A percentile compares a stretch with the other conserved stretches of the same genome.
phyloP scores from a whole-genome alignment of 2,113 vertebrate genomes.

The Lucifuga dentata region DNA sequence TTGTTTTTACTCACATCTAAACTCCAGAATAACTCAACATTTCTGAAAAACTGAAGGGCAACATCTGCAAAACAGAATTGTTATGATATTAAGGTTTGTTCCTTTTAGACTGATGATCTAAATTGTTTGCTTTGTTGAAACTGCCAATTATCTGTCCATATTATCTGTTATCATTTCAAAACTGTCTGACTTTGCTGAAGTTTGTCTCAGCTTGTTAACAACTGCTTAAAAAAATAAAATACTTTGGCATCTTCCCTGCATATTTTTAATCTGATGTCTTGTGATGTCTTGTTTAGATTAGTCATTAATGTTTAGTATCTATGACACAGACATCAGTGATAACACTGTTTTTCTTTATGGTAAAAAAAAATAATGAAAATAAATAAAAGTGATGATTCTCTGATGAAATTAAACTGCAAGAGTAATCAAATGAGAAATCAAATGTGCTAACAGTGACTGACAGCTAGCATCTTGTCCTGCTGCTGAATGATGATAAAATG shows the following conservation, averaged over 20 bases:
- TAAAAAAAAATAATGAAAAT: constrained; percentile 5
- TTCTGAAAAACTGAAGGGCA: constrained; percentile 46
- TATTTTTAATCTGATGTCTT: neutral
- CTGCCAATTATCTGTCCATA: constrained; percentile 56
- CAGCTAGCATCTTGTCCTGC: constrained; percentile 35
- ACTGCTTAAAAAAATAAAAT: constrained; percentile 44
- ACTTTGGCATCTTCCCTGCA: neutral
- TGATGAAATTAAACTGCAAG: constrained; percentile 27
- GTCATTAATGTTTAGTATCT: neutral
- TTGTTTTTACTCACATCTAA: constrained; percentile 33
- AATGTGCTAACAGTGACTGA: constrained; percentile 55
- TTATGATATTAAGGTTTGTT: constrained; percentile 33
- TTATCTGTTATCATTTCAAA: constrained; percentile 19
- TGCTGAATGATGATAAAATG: constrained; percentile 36
- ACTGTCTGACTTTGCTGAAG: constrained; percentile 17
- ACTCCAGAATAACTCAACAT: constrained; percentile 34
- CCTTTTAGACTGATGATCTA: constrained; percentile 3
- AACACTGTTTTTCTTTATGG: neutral
- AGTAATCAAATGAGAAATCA: neutral
- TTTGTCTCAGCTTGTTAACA: constrained; percentile 24
- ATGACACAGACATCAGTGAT: neutral
- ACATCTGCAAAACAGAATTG: constrained; percentile 40
- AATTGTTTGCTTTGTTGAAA: constrained; percentile 36
- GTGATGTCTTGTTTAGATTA: neutral
- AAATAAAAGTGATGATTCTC: constrained; percentile 1